Base-by-base conservation (phyloP, 2,113 vertebrate species). In the Anser brachyrhynchus region DNA sequence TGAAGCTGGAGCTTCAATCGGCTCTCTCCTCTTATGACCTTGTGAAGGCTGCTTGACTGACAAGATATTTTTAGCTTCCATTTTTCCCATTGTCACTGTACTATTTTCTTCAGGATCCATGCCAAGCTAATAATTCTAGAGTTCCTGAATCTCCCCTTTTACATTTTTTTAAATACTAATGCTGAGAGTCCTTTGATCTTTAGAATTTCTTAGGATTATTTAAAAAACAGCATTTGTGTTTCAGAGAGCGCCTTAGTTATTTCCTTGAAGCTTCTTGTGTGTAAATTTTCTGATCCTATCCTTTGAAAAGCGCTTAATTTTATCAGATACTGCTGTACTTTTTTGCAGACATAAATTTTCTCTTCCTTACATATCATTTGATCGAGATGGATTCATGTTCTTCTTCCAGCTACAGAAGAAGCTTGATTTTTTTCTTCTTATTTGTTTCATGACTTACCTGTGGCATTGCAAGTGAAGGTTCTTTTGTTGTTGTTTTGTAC, bases 201-300 rank as follows among this genome's bases (percentile, higher is more conserved):
- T 58, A 76, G 71, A 46, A 85, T 92, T 94, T 92, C 62, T 82
- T 83, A 73, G 72, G 66, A 83, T 94, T 79, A 94, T 95, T 92
- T 89, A 73, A 93, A 89, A 95, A 89, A 3, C 66, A 83, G 39
- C 49, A 95, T 95, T 96, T 92, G 91, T 95, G 71, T 95, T 95
- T 96, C 93, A 93, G 87, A 95, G 71, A 85, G 67, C 58, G 72
- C 61, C n/a, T 93, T 16, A 59, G 49, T 92, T 94, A 83, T 87
- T 97, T 97, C 95, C 95, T 94, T 95, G 66, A 95, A 94, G 87
- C 87, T 85, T 91, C 84, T 92, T 79, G 62, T 95, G 66, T 97
- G 89, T 82, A 95, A 97, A 97, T 95, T 73, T 76, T 65, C 58
- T 85, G 37, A 14, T 71, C 62, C 77, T 95, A 39, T 96, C 62